These are phyloP conservation scores for Zoanthus solanderi DNA, from an alignment of 92 coral and sea anemone genomes.

Conservation along the genomic window DNA sequence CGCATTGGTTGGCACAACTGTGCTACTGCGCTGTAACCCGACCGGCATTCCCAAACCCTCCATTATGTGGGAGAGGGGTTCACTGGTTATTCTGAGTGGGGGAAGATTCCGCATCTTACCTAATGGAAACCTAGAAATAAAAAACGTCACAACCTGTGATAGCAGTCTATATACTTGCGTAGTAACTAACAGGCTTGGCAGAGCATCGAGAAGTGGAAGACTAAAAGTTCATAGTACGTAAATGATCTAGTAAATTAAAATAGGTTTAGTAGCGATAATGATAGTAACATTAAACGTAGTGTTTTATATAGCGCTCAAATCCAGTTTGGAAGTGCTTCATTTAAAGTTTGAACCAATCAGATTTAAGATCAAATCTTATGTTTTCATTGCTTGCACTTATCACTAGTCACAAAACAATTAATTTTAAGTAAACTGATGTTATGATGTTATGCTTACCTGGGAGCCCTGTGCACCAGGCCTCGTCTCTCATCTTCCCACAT, in stretches of 20 bases:
- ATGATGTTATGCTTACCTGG: no score
- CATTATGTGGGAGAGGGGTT: slow-evolving; percentile 77
- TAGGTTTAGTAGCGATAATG: no score
- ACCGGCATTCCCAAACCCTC: slow-evolving; percentile 88
- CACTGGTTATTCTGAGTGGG: slow-evolving; percentile 24
- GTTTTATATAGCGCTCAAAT: not conserved
- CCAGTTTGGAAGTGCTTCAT: not conserved
- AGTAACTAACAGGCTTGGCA: slow-evolving; percentile 79
- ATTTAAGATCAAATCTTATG: no score
- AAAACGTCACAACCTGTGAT: slow-evolving; percentile 73
- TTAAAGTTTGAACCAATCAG: not conserved
- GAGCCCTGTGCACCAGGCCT: no score
- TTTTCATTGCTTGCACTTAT: no score
- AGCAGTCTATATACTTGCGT: slow-evolving; percentile 85
- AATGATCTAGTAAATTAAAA: not conserved
- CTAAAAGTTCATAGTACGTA: slow-evolving; percentile 83
- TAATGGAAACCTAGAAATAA: slow-evolving; percentile 80
- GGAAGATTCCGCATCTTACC: slow-evolving; percentile 65
- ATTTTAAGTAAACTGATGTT: no score
- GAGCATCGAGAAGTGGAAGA: slow-evolving; percentile 62
- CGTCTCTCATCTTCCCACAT: no score
- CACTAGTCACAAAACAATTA: no score
- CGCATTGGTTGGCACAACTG: slow-evolving; percentile 77
- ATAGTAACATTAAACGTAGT: no score
- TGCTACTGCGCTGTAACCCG: slow-evolving; percentile 76